Evolutionary conservation across 2,888 invertebrate species (phyloP).

Genomic region (Melanargia galathea): DNA sequence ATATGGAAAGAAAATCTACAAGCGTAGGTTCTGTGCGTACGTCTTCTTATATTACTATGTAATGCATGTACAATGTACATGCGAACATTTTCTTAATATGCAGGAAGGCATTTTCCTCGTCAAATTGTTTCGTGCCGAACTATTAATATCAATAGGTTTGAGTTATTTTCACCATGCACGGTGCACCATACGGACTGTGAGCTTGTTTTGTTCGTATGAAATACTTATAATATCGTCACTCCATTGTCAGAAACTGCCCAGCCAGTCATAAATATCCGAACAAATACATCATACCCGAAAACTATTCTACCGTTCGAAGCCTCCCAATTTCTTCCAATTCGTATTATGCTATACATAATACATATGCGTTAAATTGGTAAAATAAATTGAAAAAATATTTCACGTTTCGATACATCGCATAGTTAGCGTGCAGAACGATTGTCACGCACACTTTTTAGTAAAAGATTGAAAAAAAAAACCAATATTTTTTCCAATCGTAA

Average conservation of each 20-base stretch:
- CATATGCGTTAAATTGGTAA: not conserved
- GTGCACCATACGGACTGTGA: not conserved
- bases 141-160: not conserved
- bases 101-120: not conserved
- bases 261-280: too few relatives aligned
- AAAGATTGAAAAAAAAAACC: not conserved
- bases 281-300: too few relatives aligned
- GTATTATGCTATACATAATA: not conserved
- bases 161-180: not conserved
- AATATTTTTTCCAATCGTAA: too few relatives aligned
- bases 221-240: too few relatives aligned
- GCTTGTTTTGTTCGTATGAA: not conserved
- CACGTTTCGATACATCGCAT: not conserved
- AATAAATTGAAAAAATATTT: slow-evolving; percentile 4
- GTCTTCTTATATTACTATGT: too few relatives aligned
- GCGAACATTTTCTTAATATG: not conserved
- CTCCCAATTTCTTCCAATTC: not conserved
- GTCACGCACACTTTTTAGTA: not conserved
- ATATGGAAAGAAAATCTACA: not conserved
- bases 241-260: too few relatives aligned
- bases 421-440: slow-evolving; percentile 1
- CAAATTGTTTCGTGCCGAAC: not conserved
- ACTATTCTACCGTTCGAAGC: too few relatives aligned
- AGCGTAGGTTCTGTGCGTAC: not conserved
- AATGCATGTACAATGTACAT: not conserved